Conservation (phyloP, 2,888 invertebrate genomes). For the Ramazzottius varieornatus region DNA sequence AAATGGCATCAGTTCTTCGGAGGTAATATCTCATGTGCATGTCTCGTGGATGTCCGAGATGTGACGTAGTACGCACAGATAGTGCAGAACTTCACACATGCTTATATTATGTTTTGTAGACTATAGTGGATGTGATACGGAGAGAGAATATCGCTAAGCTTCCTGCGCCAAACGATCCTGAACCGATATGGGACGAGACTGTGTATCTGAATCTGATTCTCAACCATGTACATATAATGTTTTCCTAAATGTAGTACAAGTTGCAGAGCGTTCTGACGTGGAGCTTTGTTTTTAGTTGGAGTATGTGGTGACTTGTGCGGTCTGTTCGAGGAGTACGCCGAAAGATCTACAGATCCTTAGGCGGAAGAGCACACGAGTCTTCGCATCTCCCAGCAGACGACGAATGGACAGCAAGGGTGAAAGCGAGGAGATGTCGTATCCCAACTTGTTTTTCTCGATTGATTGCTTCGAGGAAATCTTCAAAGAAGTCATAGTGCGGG, state of each 20-base stretch:
- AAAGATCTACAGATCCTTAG: conserved; percentile 83
- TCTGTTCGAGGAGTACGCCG: conserved; percentile 86
- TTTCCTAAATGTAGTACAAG: background rate
- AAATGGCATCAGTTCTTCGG: conserved; percentile 28
- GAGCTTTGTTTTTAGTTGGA: conserved; percentile 38
- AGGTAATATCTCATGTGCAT: background rate
- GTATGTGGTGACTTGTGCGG: conserved; percentile 82
- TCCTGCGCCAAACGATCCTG: conserved; percentile 65
- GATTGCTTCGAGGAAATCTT: conserved; percentile 97
- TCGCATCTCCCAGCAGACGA: conserved; percentile 81
- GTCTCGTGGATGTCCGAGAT: too few species aligned
- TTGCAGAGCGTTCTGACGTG: background rate
- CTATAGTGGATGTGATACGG: conserved; percentile 83
- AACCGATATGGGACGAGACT: conserved; percentile 97
- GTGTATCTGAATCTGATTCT: conserved; percentile 85
- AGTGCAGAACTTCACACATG: too few species aligned
- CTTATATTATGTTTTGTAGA: conserved; percentile 35
- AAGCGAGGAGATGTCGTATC: conserved; percentile 91
- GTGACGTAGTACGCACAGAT: too few species aligned
- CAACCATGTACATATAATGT: conserved; percentile 37
- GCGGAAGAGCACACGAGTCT: conserved; percentile 70
- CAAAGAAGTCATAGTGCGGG: conserved; percentile 80
- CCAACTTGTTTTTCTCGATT: conserved; percentile 95
- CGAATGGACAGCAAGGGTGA: conserved; percentile 96
- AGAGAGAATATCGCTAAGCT: conserved; percentile 47